Percentiles rank a stretch among this genome's conserved stretches.
These are phyloP conservation scores for Odontamblyopus rebecca DNA, from an alignment of 2,797 vertebrate genomes.

Conservation along the genomic window DNA sequence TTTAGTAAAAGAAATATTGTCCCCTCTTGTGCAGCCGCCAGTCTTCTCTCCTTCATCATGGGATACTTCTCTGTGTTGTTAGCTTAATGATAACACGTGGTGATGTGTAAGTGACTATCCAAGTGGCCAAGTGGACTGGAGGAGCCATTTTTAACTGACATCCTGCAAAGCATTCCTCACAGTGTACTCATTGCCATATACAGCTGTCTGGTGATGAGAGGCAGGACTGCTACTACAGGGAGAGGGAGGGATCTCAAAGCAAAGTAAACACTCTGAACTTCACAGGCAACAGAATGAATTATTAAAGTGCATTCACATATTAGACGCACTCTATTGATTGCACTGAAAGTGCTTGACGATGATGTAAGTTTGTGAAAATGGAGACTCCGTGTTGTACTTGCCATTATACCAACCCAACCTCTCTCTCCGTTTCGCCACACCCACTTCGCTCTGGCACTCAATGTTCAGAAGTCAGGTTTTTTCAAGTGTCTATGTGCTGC, in stretches of 20 bases:
- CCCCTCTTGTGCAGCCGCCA: too few relatives aligned
- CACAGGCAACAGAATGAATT: background rate
- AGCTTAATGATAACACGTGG: background rate
- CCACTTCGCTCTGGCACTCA: conserved; percentile 41
- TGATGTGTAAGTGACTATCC: conserved; percentile 17
- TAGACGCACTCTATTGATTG: background rate
- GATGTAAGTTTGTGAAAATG: conserved; percentile 21
- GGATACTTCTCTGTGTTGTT: background rate
- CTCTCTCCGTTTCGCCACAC: conserved; percentile 24
- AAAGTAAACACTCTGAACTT: conserved; percentile 3
- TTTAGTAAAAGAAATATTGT: background rate
- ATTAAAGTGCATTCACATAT: conserved; percentile 3
- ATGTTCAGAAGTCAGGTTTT: conserved; percentile 42
- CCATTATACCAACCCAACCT: conserved; percentile 13
- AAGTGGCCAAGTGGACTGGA: background rate
- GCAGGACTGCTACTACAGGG: background rate
- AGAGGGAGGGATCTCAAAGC: conserved; percentile 19
- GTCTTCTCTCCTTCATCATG: background rate
- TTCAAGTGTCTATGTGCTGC: conserved; percentile 14
- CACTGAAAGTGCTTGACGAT: conserved; percentile 2
- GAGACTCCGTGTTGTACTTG: conserved; percentile 26
- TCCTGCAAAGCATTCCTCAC: conserved; percentile 47
- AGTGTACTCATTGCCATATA: conserved; percentile 60
- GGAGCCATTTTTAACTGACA: conserved; percentile 5
- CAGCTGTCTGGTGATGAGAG: conserved; percentile 46